These are phyloP conservation scores for Drosophila ercepeae DNA, from an alignment of 1,140 invertebrate genomes.

Conservation along the genomic window DNA sequence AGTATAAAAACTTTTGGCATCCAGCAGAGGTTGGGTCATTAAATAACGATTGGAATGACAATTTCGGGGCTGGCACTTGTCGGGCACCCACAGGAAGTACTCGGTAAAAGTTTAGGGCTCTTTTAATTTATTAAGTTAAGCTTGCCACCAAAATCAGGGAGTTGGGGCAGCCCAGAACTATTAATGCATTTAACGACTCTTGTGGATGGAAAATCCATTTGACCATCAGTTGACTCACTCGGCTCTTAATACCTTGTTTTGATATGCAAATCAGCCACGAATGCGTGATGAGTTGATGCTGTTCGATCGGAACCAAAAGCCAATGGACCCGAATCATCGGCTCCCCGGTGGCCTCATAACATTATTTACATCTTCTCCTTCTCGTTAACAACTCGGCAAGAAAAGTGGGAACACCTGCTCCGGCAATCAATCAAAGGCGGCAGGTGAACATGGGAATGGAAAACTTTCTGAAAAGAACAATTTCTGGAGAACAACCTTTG, in stretches of 20 bases:
- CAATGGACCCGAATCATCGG: slow-evolving; percentile 26
- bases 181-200: slow-evolving; percentile 63
- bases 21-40: slow-evolving; percentile 41
- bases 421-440: slow-evolving; percentile 61
- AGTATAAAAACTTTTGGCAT: slow-evolving; percentile 35
- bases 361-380: slow-evolving; percentile 6
- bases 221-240: slow-evolving; percentile 23
- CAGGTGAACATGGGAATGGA: slow-evolving; percentile 40
- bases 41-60: slow-evolving; percentile 68
- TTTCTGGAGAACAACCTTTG: too few relatives aligned
- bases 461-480: slow-evolving; percentile 11
- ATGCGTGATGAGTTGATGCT: slow-evolving; percentile 30
- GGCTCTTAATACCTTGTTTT: slow-evolving; percentile 47
- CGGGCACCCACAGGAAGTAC: slow-evolving; percentile 48
- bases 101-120: slow-evolving; percentile 46
- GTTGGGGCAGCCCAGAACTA: not conserved
- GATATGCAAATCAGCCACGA: slow-evolving; percentile 77
- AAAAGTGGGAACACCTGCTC: slow-evolving; percentile 42
- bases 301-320: slow-evolving; percentile 13
- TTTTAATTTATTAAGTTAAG: slow-evolving; percentile 72
- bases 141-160: slow-evolving; percentile 1
- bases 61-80: slow-evolving; percentile 31
- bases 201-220: slow-evolving; percentile 45
- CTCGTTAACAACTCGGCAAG: slow-evolving; percentile 55
- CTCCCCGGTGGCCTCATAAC: slow-evolving; percentile 41